A percentile compares a stretch with the other conserved stretches of the same genome.
These are phyloP conservation scores for Oreohelix idahoensis DNA, from an alignment of 1,140 invertebrate species.

Conservation along the genomic window DNA sequence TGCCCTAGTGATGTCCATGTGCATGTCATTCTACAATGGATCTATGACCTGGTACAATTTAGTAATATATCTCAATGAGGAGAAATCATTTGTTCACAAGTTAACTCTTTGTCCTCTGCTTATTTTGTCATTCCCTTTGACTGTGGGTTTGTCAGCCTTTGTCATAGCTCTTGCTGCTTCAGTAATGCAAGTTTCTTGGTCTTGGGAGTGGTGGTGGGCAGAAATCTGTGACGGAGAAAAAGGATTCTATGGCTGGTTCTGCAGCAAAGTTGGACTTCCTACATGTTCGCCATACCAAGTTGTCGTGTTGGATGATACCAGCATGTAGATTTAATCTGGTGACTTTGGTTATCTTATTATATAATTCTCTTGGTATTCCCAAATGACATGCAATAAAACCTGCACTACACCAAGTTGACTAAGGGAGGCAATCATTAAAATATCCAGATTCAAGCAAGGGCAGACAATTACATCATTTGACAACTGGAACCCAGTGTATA, in stretches of 20 bases:
- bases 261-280: constrained; percentile 79
- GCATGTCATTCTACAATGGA: constrained; percentile 83
- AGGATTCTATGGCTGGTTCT: constrained; percentile 86
- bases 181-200: constrained; percentile 81
- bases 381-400: no score
- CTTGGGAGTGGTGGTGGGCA: constrained; percentile 80
- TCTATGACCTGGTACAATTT: constrained; percentile 86
- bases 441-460: no score
- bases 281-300: constrained; percentile 81
- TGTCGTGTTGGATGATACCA: constrained; percentile 67
- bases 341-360: no score
- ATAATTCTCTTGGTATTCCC: no score
- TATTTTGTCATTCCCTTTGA: constrained; percentile 82
- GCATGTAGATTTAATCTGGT: neutral
- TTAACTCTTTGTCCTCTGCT: constrained; percentile 79
- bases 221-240: constrained; percentile 84
- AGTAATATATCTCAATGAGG: constrained; percentile 81
- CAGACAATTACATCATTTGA: no score
- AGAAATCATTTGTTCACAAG: constrained; percentile 75
- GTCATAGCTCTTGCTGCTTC: constrained; percentile 81
- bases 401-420: no score
- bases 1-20: constrained; percentile 78
- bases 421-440: no score
- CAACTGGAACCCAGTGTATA: no score
- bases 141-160: constrained; percentile 79